phyloP scores from a whole-genome alignment of 2,797 vertebrate genomes.

The Discoglossus pictus region DNA sequence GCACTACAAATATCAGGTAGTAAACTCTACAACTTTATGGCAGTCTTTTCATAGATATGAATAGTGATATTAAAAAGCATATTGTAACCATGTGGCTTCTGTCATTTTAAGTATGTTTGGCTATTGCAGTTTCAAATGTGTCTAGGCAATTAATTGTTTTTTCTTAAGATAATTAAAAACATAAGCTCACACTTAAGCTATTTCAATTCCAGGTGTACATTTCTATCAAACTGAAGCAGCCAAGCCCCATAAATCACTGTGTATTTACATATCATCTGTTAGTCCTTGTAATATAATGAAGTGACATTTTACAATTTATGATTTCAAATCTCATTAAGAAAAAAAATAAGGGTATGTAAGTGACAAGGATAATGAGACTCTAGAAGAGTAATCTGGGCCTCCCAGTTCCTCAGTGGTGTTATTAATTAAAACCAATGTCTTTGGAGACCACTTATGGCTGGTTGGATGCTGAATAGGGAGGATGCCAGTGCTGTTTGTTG shows the following conservation, averaged over 20 bases:
- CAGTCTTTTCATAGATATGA: too few relatives aligned
- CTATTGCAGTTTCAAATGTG: too few relatives aligned
- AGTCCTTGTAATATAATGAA: conserved; percentile 5
- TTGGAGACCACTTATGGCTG: conserved; percentile 46
- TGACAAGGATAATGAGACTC: conserved; percentile 48
- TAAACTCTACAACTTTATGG: too few relatives aligned
- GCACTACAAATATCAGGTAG: too few relatives aligned
- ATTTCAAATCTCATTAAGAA: conserved; percentile 44
- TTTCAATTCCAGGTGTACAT: too few relatives aligned
- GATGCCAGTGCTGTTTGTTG: conserved; percentile 60
- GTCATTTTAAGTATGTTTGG: too few relatives aligned
- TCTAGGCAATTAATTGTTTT: too few relatives aligned
- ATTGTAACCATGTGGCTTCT: too few relatives aligned
- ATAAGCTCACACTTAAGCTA: too few relatives aligned
- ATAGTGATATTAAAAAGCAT: too few relatives aligned
- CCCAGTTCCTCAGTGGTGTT: conserved; percentile 50
- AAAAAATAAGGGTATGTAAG: conserved; percentile 46
- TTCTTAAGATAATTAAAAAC: too few relatives aligned
- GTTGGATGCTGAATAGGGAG: conserved; percentile 42
- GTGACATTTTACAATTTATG: conserved; percentile 42
- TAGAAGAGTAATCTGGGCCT: conserved; percentile 47
- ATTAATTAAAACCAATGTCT: conserved; percentile 59
- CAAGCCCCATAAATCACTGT: neutral
- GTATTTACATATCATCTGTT: neutral
- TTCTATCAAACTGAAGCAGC: neutral